Evolutionary conservation across 1,140 invertebrate species (phyloP).

Genomic region (Onthophagus taurus): DNA sequence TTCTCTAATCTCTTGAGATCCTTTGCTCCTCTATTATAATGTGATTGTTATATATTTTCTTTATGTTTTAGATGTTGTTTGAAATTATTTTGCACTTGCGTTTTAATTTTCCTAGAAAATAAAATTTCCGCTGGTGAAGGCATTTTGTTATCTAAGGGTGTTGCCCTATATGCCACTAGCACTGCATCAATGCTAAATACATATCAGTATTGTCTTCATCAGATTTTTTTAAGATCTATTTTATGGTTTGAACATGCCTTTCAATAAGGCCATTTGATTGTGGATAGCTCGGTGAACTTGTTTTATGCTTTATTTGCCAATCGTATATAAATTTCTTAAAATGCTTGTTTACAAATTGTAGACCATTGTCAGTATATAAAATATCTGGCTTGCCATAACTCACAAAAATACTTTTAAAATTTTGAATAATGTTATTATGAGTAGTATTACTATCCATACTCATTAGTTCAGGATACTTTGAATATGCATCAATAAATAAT

Average conservation of each 20-base stretch:
- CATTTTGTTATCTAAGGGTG: conserved; percentile 2
- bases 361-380: too few relatives aligned
- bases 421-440: too few relatives aligned
- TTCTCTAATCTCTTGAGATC: too few relatives aligned
- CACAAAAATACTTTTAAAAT: too few relatives aligned
- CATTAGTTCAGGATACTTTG: conserved; percentile 29
- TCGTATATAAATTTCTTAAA: neutral
- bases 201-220: conserved; percentile 10
- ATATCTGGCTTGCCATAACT: too few relatives aligned
- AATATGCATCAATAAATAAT: conserved; percentile 34
- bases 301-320: neutral
- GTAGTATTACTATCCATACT: neutral
- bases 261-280: conserved; percentile 1
- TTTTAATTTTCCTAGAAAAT: conserved; percentile 6
- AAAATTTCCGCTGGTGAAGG: conserved; percentile 9
- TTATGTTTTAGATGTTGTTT: too few relatives aligned
- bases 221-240: conserved; percentile 2
- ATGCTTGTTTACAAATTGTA: too few relatives aligned
- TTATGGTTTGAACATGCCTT: conserved; percentile 3
- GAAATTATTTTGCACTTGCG: too few relatives aligned
- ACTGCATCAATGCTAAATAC: too few relatives aligned
- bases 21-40: too few relatives aligned
- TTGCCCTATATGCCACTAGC: conserved; percentile 8
- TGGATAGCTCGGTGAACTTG: neutral
- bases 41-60: too few relatives aligned